Conservation (phyloP, 2,888 invertebrate genomes). For the Philaethria dido region DNA sequence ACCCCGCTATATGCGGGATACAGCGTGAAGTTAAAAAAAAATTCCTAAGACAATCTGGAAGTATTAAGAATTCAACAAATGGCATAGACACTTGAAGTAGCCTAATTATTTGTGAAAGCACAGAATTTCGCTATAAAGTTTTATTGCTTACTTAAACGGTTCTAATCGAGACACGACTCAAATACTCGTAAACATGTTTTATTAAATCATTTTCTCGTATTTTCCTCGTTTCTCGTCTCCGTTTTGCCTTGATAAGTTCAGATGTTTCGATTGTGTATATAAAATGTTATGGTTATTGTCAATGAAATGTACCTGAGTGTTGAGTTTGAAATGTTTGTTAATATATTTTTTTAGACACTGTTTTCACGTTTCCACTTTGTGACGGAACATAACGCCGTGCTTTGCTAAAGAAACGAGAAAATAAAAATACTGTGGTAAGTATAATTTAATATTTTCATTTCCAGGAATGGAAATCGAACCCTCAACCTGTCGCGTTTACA, state of each 20-base stretch:
- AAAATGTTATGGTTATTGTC: constrained; percentile 13
- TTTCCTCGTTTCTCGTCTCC: constrained; percentile 17
- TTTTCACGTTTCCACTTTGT: too few species aligned
- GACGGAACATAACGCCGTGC: too few species aligned
- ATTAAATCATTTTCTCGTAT: constrained; percentile 29
- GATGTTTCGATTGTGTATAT: constrained; percentile 11
- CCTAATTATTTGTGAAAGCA: constrained; percentile 27
- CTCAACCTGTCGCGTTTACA: too few species aligned
- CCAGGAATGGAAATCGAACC: too few species aligned
- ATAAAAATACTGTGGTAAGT: too few species aligned
- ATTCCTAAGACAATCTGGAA: not conserved
- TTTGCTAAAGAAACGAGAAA: too few species aligned
- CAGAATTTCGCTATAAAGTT: constrained; percentile 33
- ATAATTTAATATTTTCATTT: too few species aligned
- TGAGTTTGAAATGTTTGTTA: not conserved
- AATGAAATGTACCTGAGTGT: not conserved
- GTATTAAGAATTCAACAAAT: constrained; percentile 16
- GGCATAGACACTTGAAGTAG: constrained; percentile 2
- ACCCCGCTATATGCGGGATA: too few species aligned
- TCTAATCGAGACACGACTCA: constrained; percentile 44
- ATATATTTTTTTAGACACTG: too few species aligned
- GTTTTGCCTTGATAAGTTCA: constrained; percentile 11
- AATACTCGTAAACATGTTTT: constrained; percentile 42
- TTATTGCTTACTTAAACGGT: constrained; percentile 37
- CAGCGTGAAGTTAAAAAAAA: too few species aligned